A percentile compares a stretch with the other conserved stretches of the same genome.
Conservation (phyloP, 2,888 invertebrate genomes). For the Argyresthia goedartella region DNA sequence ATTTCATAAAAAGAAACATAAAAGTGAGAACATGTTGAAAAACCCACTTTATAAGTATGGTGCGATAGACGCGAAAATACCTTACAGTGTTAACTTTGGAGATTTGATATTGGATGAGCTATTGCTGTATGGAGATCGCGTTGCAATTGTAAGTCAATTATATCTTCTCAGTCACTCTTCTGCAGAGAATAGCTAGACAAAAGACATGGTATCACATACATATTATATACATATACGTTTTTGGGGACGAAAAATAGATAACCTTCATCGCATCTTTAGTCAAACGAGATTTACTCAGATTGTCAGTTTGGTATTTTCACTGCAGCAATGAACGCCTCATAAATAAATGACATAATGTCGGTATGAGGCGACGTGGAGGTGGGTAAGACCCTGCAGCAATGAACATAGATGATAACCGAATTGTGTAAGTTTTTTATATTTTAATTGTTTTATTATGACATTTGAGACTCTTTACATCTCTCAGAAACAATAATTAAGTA, state of each 20-base stretch:
- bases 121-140: slow-evolving; percentile 17
- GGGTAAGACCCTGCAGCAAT: too few species aligned
- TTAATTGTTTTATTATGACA: too few species aligned
- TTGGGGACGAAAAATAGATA: too few species aligned
- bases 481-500: too few species aligned
- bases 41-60: slow-evolving; percentile 42
- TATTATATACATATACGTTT: too few species aligned
- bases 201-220: too few species aligned
- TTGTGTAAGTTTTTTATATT: too few species aligned
- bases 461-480: too few species aligned
- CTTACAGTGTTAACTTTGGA: slow-evolving; percentile 36
- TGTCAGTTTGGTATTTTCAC: neutral
- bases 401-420: too few species aligned
- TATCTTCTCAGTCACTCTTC: neutral
- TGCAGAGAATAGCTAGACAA: neutral
- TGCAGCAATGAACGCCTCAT: neutral
- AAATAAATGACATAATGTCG: too few species aligned
- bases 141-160: slow-evolving; percentile 8
- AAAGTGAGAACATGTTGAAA: slow-evolving; percentile 29
- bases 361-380: too few species aligned
- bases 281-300: neutral
- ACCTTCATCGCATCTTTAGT: neutral
- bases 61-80: slow-evolving; percentile 21
- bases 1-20: neutral
- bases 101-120: slow-evolving; percentile 30